phyloP scores from a whole-genome alignment of 2,797 vertebrate species.

The Typhlichthys eigenmanni region DNA sequence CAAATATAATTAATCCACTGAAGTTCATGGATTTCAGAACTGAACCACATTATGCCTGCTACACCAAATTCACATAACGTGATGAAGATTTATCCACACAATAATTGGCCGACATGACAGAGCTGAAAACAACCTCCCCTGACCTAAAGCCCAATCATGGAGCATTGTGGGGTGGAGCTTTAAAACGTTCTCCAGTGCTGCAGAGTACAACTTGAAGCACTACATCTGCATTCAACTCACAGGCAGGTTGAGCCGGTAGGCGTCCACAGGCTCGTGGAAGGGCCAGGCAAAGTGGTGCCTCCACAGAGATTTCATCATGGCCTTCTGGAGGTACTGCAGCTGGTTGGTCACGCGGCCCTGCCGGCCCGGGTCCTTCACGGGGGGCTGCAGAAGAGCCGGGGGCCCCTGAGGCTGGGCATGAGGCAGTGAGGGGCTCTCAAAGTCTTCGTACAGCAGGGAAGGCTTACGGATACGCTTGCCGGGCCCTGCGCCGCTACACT shows the following conservation, averaged over 20 bases:
- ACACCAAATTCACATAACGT: not conserved
- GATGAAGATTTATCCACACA: not conserved
- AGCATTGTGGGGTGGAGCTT: too few species aligned
- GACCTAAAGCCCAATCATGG: too few species aligned
- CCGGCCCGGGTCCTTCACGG: conserved; percentile 84
- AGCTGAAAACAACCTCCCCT: too few species aligned
- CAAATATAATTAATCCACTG: not conserved
- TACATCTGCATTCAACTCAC: conserved; percentile 64
- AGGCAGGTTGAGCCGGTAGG: conserved; percentile 85
- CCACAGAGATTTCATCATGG: conserved; percentile 90
- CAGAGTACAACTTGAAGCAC: not conserved
- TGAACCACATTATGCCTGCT: not conserved
- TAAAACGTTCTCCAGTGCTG: too few species aligned
- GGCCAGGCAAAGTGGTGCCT: conserved; percentile 96
- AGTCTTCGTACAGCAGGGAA: conserved; percentile 92
- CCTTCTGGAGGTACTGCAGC: conserved; percentile 90
- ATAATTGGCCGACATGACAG: not conserved
- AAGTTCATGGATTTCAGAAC: not conserved
- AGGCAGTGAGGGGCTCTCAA: conserved; percentile 88
- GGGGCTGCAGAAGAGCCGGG: conserved; percentile 70
- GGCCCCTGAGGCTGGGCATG: conserved; percentile 69
- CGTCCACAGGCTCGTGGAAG: conserved; percentile 90
- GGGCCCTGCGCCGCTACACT: conserved; percentile 67
- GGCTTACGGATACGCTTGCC: conserved; percentile 95
- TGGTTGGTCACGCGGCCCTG: conserved; percentile 89